Percentiles rank a stretch among this genome's conserved stretches.
Evolutionary conservation across 2,113 vertebrate species (phyloP).

Genomic region (Puma concolor): DNA sequence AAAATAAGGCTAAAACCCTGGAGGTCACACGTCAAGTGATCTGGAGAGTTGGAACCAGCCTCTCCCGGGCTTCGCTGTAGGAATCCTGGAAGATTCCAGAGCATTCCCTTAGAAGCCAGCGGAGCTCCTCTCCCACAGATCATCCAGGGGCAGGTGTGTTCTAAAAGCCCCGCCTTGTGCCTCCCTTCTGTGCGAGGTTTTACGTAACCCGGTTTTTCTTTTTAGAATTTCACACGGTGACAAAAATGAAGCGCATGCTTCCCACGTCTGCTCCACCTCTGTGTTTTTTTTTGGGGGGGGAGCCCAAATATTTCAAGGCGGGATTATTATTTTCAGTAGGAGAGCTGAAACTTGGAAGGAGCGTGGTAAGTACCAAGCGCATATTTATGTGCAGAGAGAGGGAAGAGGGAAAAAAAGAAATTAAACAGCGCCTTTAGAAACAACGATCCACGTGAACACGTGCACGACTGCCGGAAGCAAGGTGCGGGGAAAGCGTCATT

Average conservation of each 20-base stretch:
- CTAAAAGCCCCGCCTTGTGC: fast-evolving
- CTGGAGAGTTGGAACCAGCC: background rate
- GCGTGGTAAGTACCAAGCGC: background rate
- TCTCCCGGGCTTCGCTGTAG: background rate
- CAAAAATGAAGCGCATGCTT: background rate
- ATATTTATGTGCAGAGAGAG: background rate
- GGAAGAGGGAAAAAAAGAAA: background rate
- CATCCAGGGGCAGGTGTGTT: background rate
- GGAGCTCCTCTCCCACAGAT: too few relatives aligned
- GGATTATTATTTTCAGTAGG: background rate
- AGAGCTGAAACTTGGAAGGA: background rate
- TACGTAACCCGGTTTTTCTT: background rate
- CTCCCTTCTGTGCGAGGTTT: background rate
- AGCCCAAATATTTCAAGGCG: background rate
- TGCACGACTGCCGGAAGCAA: fast-evolving
- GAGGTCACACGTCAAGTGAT: too few relatives aligned
- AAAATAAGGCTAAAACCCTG: background rate
- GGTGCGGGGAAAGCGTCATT: background rate
- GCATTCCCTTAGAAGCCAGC: background rate
- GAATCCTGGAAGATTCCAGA: background rate
- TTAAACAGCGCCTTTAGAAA: background rate
- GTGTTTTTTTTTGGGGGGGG: background rate
- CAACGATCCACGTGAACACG: background rate
- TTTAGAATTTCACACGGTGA: background rate
- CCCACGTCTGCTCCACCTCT: background rate